phyloP scores from a whole-genome alignment of 2,888 invertebrate species.

The Orthosia cruda region DNA sequence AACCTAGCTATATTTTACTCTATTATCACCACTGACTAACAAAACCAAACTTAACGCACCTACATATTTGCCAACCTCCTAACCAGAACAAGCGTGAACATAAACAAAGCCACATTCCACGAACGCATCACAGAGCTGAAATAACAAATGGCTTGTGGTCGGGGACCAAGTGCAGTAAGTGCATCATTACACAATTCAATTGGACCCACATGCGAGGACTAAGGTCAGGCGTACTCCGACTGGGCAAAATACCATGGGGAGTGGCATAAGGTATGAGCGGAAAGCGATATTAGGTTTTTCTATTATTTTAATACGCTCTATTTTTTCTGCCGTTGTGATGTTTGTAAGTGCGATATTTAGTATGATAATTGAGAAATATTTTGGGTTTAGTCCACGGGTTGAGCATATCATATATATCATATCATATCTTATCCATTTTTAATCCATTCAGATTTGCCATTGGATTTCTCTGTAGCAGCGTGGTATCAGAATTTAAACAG shows the following conservation, averaged over 20 bases:
- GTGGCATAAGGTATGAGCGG: slow-evolving; percentile 47
- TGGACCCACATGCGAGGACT: slow-evolving; percentile 77
- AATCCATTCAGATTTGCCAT: too few relatives aligned
- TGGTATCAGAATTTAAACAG: too few relatives aligned
- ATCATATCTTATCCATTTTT: too few relatives aligned
- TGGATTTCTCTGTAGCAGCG: too few relatives aligned
- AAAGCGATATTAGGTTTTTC: slow-evolving; percentile 1
- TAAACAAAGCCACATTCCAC: slow-evolving; percentile 38
- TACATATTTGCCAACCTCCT: slow-evolving; percentile 13
- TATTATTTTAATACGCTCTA: too few relatives aligned
- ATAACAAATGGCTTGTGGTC: slow-evolving; percentile 67
- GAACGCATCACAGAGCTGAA: slow-evolving; percentile 22
- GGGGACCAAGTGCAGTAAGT: slow-evolving; percentile 52
- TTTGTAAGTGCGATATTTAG: too few relatives aligned
- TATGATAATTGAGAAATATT: too few relatives aligned
- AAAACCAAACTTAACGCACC: not conserved
- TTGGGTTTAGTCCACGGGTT: too few relatives aligned
- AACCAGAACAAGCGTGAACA: slow-evolving; percentile 23
- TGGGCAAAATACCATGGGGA: slow-evolving; percentile 31
- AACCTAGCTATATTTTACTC: not conserved
- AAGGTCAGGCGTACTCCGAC: slow-evolving; percentile 70
- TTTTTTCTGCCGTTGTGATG: too few relatives aligned
- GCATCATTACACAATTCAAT: slow-evolving; percentile 76
- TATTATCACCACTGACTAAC: not conserved
- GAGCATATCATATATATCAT: too few relatives aligned